Evolutionary conservation across 2,113 vertebrate genomes (phyloP).

Genomic region (Eretmochelys imbricata): DNA sequence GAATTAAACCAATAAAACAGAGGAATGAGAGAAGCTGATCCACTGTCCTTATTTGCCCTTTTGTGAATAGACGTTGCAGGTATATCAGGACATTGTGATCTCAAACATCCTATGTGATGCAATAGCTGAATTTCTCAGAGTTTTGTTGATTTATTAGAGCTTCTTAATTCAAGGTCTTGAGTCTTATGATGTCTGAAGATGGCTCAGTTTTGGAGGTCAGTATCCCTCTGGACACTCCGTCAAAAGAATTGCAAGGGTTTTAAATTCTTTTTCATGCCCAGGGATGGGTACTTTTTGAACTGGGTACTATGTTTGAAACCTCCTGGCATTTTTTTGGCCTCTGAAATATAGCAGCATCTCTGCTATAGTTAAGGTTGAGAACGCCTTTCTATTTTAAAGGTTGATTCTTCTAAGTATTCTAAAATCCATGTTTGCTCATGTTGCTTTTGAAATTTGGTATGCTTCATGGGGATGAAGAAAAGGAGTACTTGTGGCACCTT

Average conservation of each 20-base stretch:
- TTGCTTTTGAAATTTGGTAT: neutral
- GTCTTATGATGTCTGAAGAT: neutral
- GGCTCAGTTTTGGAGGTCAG: neutral
- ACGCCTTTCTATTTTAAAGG: neutral
- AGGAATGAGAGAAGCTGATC: constrained; percentile 60
- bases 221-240: neutral
- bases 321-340: neutral
- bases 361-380: neutral
- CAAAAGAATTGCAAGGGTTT: constrained; percentile 4
- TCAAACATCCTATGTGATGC: constrained; percentile 50
- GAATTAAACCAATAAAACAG: constrained; percentile 26
- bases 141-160: constrained; percentile 6
- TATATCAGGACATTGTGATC: constrained; percentile 10
- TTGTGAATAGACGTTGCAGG: constrained; percentile 1
- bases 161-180: constrained; percentile 12
- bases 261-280: neutral
- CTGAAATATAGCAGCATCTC: neutral
- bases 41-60: constrained; percentile 5
- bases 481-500: too few species aligned
- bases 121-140: constrained; percentile 40
- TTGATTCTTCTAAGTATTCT: neutral
- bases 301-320: constrained; percentile 18
- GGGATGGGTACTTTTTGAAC: constrained; percentile 41
- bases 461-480: neutral
- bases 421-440: neutral